Conservation (phyloP, 2,113 vertebrate genomes). For the Chroicocephalus ridibundus region DNA sequence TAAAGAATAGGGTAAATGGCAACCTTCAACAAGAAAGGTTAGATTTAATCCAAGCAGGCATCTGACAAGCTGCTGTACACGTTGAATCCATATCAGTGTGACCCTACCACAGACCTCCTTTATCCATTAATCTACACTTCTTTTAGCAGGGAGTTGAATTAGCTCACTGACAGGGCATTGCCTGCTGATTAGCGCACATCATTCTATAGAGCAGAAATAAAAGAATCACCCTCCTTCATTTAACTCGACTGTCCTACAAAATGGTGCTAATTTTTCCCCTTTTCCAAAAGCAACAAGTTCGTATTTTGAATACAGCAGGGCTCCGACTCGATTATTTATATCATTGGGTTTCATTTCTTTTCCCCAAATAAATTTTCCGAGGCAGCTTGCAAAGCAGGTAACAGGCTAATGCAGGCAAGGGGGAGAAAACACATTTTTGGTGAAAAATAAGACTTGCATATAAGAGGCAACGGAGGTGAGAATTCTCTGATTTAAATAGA, state of each 20-base stretch:
- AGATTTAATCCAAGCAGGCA: constrained; percentile 97
- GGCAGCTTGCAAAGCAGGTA: not conserved
- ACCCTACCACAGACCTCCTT: constrained; percentile 91
- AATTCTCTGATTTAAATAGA: constrained; percentile 12
- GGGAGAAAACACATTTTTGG: not conserved
- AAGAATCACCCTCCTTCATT: constrained; percentile 80
- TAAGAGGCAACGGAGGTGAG: not conserved
- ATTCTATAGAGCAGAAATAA: constrained; percentile 82
- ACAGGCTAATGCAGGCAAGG: not conserved
- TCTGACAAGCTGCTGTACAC: constrained; percentile 93
- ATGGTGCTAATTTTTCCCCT: constrained; percentile 74
- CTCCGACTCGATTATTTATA: constrained; percentile 40
- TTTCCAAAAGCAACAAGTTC: constrained; percentile 83
- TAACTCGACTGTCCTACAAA: constrained; percentile 81
- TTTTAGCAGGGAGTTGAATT: constrained; percentile 92
- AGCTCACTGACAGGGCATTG: constrained; percentile 89
- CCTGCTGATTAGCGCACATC: constrained; percentile 92
- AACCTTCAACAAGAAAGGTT: constrained; percentile 93
- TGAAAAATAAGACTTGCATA: not conserved
- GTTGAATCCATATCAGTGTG: constrained; percentile 89
- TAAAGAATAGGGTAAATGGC: constrained; percentile 94
- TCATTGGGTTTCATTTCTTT: not conserved
- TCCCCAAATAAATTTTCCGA: constrained; percentile 40
- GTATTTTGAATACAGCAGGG: constrained; percentile 24
- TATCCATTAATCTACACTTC: constrained; percentile 99